A percentile compares a stretch with the other conserved stretches of the same genome.
Evolutionary conservation across 2,797 vertebrate species (phyloP).

Genomic region (Chloroceryle inda): DNA sequence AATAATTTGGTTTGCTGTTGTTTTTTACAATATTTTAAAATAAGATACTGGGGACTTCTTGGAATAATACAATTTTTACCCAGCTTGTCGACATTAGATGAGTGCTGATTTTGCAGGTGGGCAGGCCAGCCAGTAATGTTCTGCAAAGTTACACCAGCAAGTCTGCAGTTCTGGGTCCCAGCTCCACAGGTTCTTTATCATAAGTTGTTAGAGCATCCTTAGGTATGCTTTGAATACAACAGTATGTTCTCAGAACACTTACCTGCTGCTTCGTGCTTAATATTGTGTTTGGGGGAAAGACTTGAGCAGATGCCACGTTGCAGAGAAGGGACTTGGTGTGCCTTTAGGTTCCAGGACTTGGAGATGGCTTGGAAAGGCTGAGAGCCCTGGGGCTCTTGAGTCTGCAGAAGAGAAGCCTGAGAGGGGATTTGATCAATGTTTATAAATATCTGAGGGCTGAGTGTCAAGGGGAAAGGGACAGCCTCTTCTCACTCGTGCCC

Average conservation of each 20-base stretch:
- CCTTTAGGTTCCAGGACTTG: fast-evolving
- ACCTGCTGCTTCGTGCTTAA: neutral
- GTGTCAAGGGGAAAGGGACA: no score
- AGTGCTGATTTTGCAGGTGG: neutral
- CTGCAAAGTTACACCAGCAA: neutral
- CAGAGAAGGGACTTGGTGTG: neutral
- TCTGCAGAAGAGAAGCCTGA: no score
- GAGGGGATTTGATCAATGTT: no score
- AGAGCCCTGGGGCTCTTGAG: no score
- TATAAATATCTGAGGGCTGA: no score
- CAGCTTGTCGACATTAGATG: fast-evolving
- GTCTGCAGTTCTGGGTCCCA: neutral
- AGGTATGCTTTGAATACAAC: neutral
- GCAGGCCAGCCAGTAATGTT: no score
- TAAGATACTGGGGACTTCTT: neutral
- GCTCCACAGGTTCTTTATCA: neutral
- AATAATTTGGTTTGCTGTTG: neutral
- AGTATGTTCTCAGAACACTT: neutral
- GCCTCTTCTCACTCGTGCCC: no score
- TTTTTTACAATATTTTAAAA: neutral
- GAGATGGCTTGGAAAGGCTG: no score
- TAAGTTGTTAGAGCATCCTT: neutral
- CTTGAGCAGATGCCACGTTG: fast-evolving
- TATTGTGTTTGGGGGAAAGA: neutral
- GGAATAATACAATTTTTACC: neutral